phyloP scores from a whole-genome alignment of 2,113 vertebrate genomes.

The Pseudorectes ferrugineus region DNA sequence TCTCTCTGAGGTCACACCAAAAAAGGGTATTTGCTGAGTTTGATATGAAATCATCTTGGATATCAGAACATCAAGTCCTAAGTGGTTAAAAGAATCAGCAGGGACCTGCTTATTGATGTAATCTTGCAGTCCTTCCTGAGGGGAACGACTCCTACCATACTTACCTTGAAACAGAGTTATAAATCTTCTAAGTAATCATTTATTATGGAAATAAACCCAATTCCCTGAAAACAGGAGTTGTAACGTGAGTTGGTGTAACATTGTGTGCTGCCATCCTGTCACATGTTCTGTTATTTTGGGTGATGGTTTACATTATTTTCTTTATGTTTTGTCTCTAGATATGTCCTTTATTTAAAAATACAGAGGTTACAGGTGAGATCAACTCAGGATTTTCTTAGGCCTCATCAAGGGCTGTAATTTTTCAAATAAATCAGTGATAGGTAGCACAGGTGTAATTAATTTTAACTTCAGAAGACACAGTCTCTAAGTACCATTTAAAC shows the following conservation, averaged over 20 bases:
- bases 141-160: background rate
- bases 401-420: background rate
- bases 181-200: background rate
- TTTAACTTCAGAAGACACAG: slow-evolving; percentile 3
- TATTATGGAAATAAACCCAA: background rate
- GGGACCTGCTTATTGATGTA: background rate
- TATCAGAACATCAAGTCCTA: background rate
- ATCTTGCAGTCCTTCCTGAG: background rate
- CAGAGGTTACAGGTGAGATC: background rate
- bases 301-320: background rate
- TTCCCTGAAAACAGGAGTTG: background rate
- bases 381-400: background rate
- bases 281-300: background rate
- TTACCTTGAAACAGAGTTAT: background rate
- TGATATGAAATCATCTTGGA: background rate
- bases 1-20: background rate
- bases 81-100: background rate
- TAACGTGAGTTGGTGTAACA: background rate
- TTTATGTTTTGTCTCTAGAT: background rate
- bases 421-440: background rate
- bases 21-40: background rate
- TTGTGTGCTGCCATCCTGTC: background rate
- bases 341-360: background rate
- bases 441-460: slow-evolving; percentile 23
- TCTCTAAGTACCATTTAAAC: background rate